phyloP scores from a whole-genome alignment of 1,140 invertebrate genomes.

The Bradynema listronoti region DNA sequence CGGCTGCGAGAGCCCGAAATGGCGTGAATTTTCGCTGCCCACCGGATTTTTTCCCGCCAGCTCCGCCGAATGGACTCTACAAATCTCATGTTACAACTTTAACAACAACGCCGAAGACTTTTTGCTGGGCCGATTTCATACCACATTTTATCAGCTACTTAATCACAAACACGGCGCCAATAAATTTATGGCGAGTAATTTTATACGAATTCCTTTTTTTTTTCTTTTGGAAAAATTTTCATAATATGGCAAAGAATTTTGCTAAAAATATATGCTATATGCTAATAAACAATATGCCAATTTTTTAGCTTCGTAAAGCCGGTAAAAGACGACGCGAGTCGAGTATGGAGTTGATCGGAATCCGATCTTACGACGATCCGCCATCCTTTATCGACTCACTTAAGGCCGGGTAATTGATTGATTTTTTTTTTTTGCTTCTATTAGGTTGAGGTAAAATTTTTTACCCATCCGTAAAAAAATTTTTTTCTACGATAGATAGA shows the following conservation, averaged over 20 bases:
- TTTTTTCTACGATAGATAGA: too few relatives aligned
- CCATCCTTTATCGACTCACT: slow-evolving; percentile 12
- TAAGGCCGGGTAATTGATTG: slow-evolving; percentile 16
- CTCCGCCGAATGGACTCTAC: slow-evolving; percentile 35
- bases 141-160: slow-evolving; percentile 39
- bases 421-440: too few relatives aligned
- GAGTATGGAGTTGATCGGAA: slow-evolving; percentile 34
- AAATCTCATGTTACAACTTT: slow-evolving; percentile 40
- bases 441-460: too few relatives aligned
- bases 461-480: too few relatives aligned
- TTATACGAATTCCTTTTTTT: slow-evolving; percentile 16
- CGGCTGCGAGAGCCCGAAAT: slow-evolving; percentile 23
- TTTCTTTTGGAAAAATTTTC: slow-evolving; percentile 10
- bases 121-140: slow-evolving; percentile 35
- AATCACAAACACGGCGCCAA: slow-evolving; percentile 22
- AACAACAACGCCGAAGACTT: slow-evolving; percentile 28
- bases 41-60: slow-evolving; percentile 41
- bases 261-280: too few relatives aligned
- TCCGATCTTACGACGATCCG: slow-evolving; percentile 8
- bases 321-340: slow-evolving; percentile 34
- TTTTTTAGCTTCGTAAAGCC: slow-evolving; percentile 23
- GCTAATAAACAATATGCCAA: background rate
- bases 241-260: too few relatives aligned
- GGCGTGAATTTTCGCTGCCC: slow-evolving; percentile 38
- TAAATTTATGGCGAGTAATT: slow-evolving; percentile 37